Evolutionary conservation across 2,113 vertebrate genomes (phyloP).

Genomic region (Phaethon lepturus): DNA sequence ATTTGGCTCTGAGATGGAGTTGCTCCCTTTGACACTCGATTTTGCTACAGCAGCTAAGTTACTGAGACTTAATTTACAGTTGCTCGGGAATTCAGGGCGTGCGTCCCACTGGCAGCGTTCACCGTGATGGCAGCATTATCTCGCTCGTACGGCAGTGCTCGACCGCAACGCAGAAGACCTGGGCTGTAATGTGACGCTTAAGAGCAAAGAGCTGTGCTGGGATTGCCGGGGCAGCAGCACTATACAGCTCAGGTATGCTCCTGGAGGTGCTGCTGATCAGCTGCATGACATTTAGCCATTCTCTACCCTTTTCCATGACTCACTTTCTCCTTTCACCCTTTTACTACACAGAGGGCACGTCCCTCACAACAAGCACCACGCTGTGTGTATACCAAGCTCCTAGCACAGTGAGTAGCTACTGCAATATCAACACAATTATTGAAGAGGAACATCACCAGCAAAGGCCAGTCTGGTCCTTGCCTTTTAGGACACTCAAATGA

Average conservation of each 20-base stretch:
- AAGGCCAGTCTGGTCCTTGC: neutral
- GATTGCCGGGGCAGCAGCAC: neutral
- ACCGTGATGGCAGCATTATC: rapidly evolving
- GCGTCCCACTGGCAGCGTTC: neutral
- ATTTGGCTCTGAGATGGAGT: rapidly evolving
- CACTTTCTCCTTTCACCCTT: neutral
- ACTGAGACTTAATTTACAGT: neutral
- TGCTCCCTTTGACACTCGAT: rapidly evolving
- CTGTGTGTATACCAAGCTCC: neutral
- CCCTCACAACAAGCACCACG: neutral
- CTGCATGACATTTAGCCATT: neutral
- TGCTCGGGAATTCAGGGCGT: rapidly evolving
- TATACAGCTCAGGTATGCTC: neutral
- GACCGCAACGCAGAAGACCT: neutral
- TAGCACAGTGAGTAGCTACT: neutral
- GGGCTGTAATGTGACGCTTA: rapidly evolving
- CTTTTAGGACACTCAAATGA: neutral
- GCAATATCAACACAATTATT: neutral
- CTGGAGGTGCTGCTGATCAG: neutral
- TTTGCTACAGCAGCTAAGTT: neutral
- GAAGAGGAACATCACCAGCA: neutral
- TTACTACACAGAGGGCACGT: rapidly evolving
- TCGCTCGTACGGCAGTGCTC: rapidly evolving
- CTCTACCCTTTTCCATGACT: neutral
- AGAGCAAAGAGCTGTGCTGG: neutral